Base-by-base conservation (phyloP, 1,140 invertebrate genomes). In the Drosophila littoralis region DNA sequence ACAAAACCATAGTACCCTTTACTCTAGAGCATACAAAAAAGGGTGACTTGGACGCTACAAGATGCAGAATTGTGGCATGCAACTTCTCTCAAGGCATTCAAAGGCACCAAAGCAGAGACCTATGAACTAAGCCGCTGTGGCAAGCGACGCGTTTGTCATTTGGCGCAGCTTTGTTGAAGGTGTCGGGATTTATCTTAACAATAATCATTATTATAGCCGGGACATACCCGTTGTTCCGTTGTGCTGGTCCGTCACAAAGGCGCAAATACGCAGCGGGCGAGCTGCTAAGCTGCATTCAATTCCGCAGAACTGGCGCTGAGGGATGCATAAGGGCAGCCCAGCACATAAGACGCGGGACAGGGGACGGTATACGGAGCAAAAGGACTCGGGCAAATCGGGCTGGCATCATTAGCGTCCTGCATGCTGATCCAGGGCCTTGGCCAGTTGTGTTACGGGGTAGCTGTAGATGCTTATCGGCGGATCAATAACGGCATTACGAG, bases 171-270 rank as follows among this genome's bases (percentile, higher is more conserved):
- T 89, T 89, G 84, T 89, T 84, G 77, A 58, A 89, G 84, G 84
- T 89, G 84, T 89, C 54, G 77, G 84, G 84, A 90, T 89, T 89
- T 89, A 89, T 89, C 84, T 90, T 89, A 61, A 81, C 77, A 89
- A 89, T 89, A 90, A 89, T 90, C 81, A 88, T 88, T 88, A 88
- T 89, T 77, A 60, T 78, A 61, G 73, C 69, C 54, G 64, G 83
- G 55, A 71, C 77, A 82, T 67, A 76, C 64, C 66, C 57, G 22
- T 51, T 57, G 52, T 22, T 57, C 55, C 55, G 35, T 61, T 69
- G 59, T 79, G 52, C 75, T 35, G 71, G 66, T 77, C 43, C 68
- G 58, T 42, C 63, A 84, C 82, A 86, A 82, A 79, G 83, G 85
- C 81, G 84, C 80, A 89, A 89, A 90, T 89, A 84, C 84, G 85